phyloP scores from a whole-genome alignment of 2,797 vertebrate genomes.

The Gallirallus australis region DNA sequence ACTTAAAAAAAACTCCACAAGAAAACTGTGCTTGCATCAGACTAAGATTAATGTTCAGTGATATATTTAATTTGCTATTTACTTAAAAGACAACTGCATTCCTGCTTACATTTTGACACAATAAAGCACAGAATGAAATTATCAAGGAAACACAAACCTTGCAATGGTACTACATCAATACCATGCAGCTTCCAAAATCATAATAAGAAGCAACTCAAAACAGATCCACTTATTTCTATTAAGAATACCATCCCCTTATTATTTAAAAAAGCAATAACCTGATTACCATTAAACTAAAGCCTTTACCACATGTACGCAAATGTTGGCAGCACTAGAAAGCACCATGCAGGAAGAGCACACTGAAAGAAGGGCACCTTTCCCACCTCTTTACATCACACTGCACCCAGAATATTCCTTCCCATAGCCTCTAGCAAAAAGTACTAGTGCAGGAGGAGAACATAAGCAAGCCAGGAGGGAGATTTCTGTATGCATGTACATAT shows the following conservation, averaged over 20 bases:
- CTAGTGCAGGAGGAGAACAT: not conserved
- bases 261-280: not conserved
- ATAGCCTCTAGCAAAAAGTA: not conserved
- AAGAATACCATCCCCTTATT: not conserved
- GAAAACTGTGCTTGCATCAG: not conserved
- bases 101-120: not conserved
- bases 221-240: not conserved
- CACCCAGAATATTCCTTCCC: not conserved
- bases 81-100: not conserved
- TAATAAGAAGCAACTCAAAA: not conserved
- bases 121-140: not conserved
- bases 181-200: not conserved
- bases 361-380: not conserved
- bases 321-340: not conserved
- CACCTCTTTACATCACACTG: accelerated
- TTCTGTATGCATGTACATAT: not conserved
- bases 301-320: not conserved
- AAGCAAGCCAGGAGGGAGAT: not conserved
- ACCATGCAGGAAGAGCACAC: not conserved
- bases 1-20: not conserved
- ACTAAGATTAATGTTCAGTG: not conserved
- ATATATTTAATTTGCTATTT: not conserved
- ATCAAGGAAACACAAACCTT: not conserved
- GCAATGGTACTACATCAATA: not conserved
- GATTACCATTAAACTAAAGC: not conserved